These are phyloP conservation scores for Matsumyia berberina DNA, from an alignment of 2,888 invertebrate species.

Conservation along the genomic window DNA sequence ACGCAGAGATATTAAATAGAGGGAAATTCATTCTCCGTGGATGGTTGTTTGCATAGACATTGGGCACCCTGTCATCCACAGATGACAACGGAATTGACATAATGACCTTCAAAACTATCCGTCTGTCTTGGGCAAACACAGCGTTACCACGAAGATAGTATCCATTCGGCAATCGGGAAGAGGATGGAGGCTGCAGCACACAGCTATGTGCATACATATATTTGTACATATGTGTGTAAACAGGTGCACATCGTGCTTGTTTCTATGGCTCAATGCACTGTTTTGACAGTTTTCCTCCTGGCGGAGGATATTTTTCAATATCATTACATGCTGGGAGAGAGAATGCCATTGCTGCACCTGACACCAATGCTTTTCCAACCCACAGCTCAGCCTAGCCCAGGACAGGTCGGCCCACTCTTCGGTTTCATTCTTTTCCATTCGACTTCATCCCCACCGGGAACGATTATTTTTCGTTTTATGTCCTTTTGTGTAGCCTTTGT, in stretches of 20 bases:
- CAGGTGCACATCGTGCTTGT: too few relatives aligned
- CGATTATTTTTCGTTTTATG: constrained; percentile 67
- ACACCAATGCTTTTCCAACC: constrained; percentile 4
- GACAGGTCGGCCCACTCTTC: background rate
- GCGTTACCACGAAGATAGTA: too few relatives aligned
- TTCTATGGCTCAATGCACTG: background rate
- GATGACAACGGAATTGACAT: too few relatives aligned
- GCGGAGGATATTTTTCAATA: constrained; percentile 20
- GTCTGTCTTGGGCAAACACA: too few relatives aligned
- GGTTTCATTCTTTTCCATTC: constrained; percentile 39
- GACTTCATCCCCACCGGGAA: constrained; percentile 50
- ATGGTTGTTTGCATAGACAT: too few relatives aligned
- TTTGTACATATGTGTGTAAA: too few relatives aligned
- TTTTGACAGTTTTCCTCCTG: constrained; percentile 20
- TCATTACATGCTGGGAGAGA: constrained; percentile 14
- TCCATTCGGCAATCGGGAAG: too few relatives aligned
- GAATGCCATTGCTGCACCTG: constrained; percentile 38
- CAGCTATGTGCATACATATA: too few relatives aligned
- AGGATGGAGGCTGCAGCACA: too few relatives aligned
- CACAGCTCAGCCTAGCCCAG: background rate
- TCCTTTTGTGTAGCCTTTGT: constrained; percentile 53
- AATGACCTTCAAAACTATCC: too few relatives aligned
- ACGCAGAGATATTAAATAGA: too few relatives aligned
- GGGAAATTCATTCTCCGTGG: too few relatives aligned
- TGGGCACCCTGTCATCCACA: background rate